Base-by-base conservation (phyloP, 2,888 invertebrate genomes). In the Matsumyia berberina region DNA sequence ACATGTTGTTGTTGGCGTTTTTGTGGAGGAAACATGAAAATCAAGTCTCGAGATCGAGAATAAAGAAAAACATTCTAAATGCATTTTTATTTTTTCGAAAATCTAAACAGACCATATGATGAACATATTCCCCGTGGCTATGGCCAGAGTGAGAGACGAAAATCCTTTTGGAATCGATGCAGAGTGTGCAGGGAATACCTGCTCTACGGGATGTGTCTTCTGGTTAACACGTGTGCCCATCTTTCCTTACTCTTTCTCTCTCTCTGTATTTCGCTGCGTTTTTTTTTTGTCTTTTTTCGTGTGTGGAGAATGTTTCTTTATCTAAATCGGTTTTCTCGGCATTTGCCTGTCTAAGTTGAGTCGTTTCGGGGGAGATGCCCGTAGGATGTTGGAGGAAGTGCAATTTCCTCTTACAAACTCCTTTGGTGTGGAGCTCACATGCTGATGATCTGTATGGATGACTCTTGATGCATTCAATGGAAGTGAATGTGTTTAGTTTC, bases 211-310 rank as follows among this genome's bases (percentile, higher is more conserved):
- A 80, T 55, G 69, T 39, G 53, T 85, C 80, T 85, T 85, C 80
- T 85, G 85, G 70, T 58, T 55, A 85, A 85, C 85, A 85, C 85
- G 85, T 85, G 85, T 85, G 80, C 76, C 70, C 70, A 60, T 80
- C 83, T 64, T 74, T 74, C 74, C 64, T 53, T 69, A 69, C 73
- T 62, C 51, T 57, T 24, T 11, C 11, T 4, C 7, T 33, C 11
- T 44, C 19, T 24, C 11, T 24, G 5, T 19, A n/a, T 33, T 17
- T 35, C 33, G n/a, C 31, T 12, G 46, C 17, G 24, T 24, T 29
- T 37, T 33, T 5, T 17, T 12, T 17, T 33, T 55, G 12, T 46
- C 29, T 24, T 24, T 4, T 24, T 4, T 24, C 24, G 24, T 24
- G 57, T 53, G 49, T 53, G 46, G 31, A 29, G 49, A 66, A 39